These are phyloP conservation scores for Anaspis maculata DNA, from an alignment of 2,888 invertebrate genomes.

Conservation along the genomic window DNA sequence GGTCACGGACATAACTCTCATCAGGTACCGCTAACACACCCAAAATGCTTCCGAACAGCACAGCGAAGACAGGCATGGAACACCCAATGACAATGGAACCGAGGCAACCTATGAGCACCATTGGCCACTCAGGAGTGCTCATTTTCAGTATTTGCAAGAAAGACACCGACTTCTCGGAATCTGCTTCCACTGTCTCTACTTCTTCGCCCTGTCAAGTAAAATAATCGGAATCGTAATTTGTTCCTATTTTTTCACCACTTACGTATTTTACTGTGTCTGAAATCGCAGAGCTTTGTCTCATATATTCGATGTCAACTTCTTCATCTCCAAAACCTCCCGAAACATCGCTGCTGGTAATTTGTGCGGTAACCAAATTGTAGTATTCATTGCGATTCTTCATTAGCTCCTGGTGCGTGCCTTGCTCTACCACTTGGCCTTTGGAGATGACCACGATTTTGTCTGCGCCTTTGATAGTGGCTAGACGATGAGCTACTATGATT, in stretches of 20 bases:
- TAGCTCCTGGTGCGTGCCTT: constrained; percentile 61
- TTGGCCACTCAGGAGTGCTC: constrained; percentile 61
- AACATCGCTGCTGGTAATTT: constrained; percentile 32
- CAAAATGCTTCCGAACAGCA: constrained; percentile 65
- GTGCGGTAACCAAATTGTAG: constrained; percentile 60
- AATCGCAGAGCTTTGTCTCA: too few species aligned
- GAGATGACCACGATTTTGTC: constrained; percentile 66
- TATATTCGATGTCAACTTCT: too few species aligned
- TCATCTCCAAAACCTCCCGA: background rate
- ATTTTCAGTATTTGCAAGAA: constrained; percentile 35
- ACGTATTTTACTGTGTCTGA: too few species aligned
- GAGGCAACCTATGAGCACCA: constrained; percentile 52
- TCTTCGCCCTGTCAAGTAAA: too few species aligned
- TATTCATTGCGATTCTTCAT: constrained; percentile 60
- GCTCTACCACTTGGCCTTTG: constrained; percentile 59
- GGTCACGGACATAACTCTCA: constrained; percentile 45
- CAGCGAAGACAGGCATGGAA: constrained; percentile 64
- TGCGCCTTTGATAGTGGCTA: constrained; percentile 65
- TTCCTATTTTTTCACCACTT: too few species aligned
- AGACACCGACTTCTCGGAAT: constrained; percentile 17
- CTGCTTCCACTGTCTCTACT: background rate
- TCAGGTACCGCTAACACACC: constrained; percentile 40
- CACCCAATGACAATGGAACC: constrained; percentile 59
- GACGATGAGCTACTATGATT: constrained; percentile 68
- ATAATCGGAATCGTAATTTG: too few species aligned